Evolutionary conservation across 2,113 vertebrate genomes (phyloP).

Genomic region (Mormyrus iriodes): DNA sequence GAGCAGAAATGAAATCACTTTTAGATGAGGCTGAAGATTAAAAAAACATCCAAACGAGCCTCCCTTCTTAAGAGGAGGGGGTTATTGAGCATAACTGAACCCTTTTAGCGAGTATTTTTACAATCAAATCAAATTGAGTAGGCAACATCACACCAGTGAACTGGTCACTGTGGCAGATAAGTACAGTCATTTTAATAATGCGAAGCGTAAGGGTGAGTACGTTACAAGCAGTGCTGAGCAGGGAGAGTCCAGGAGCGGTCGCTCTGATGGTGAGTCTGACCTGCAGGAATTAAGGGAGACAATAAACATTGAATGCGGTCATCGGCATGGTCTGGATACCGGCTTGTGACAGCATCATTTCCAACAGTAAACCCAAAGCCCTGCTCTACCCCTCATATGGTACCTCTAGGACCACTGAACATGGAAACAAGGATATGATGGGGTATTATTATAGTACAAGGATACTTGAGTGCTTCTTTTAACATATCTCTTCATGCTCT

Average conservation of each 20-base stretch:
- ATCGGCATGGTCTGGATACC: background rate
- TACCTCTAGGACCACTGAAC: background rate
- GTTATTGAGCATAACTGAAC: background rate
- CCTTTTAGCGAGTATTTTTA: background rate
- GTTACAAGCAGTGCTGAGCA: background rate
- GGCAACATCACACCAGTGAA: background rate
- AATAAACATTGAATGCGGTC: background rate
- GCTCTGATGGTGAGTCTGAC: no score
- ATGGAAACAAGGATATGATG: background rate
- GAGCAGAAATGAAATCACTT: background rate
- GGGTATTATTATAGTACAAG: background rate
- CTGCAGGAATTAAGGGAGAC: background rate
- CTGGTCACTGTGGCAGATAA: background rate
- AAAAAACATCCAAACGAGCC: background rate
- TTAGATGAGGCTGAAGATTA: slow-evolving; percentile 2
- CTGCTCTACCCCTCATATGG: background rate
- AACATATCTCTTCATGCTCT: background rate
- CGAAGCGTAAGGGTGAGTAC: background rate
- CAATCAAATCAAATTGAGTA: background rate
- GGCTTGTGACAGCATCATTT: background rate
- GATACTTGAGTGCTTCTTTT: background rate
- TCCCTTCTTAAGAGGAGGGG: background rate
- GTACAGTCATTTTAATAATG: background rate
- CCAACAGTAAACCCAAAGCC: background rate
- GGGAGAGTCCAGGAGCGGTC: no score